These are phyloP conservation scores for Chirona hameri DNA, from an alignment of 2,888 invertebrate species.

Conservation along the genomic window DNA sequence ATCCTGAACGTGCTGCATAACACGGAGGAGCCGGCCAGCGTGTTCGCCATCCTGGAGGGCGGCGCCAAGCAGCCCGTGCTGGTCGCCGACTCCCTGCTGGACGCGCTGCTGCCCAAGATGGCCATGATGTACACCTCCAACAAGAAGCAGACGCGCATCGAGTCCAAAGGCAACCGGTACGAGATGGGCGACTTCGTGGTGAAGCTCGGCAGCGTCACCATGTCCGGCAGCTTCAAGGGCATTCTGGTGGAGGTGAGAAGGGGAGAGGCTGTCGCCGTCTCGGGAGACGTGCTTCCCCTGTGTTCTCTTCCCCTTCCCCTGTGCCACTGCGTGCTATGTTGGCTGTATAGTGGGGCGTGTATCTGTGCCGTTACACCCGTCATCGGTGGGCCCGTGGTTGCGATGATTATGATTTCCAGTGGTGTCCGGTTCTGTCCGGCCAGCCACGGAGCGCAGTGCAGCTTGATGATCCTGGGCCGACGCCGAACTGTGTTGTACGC, in stretches of 20 bases:
- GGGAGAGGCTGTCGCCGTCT: background rate
- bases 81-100: slow-evolving; percentile 86
- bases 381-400: too few relatives aligned
- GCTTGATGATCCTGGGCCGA: too few relatives aligned
- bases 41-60: slow-evolving; percentile 80
- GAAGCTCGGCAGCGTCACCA: slow-evolving; percentile 86
- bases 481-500: too few relatives aligned
- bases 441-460: too few relatives aligned
- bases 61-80: slow-evolving; percentile 58
- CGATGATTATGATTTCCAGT: too few relatives aligned
- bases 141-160: slow-evolving; percentile 72
- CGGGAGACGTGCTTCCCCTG: too few relatives aligned
- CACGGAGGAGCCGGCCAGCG: slow-evolving; percentile 91
- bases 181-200: slow-evolving; percentile 80
- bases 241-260: slow-evolving; percentile 75
- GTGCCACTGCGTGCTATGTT: too few relatives aligned
- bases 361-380: too few relatives aligned
- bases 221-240: slow-evolving; percentile 90
- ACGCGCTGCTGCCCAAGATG: slow-evolving; percentile 84
- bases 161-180: slow-evolving; percentile 55
- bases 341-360: too few relatives aligned
- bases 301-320: too few relatives aligned
- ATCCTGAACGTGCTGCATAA: slow-evolving; percentile 91
- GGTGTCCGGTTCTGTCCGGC: too few relatives aligned
- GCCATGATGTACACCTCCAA: slow-evolving; percentile 82